Base-by-base conservation (phyloP, 2,797 vertebrate genomes). In the Mareca penelope region DNA sequence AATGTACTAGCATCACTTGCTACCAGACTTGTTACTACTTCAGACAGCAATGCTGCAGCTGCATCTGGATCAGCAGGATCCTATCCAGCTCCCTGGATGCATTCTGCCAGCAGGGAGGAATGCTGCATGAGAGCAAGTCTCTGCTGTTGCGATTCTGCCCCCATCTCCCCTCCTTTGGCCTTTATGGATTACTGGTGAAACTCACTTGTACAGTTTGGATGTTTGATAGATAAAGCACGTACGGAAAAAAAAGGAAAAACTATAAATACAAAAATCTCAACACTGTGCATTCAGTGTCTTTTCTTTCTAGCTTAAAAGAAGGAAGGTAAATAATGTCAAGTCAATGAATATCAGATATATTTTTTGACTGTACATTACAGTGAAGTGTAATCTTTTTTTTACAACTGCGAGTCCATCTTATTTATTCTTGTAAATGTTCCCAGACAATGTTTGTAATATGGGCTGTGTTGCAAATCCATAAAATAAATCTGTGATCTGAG, bases 361-460 rank as follows among this genome's bases (percentile, higher is more conserved):
- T 98, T 98, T 98, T 98, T 98, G 98, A 98, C 98, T 98, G 97
- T 98, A 98, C 98, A 98, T 98, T 98, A 98, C 97, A 98, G 97
- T 98, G 98, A 98, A 94, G 97, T 98, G 98, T 98, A 98, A 97
- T 97, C 97, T 98, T 97, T 97, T 97, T 98, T 98, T 98, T 98
- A 98, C 97, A 97, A 98, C 97, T 97, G 97, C 98, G 86, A 98
- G 98, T 98, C 97, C 98, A 98, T 98, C 98, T 98, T 98, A 98
- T 98, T 98, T 98, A 98, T 98, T 98, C 98, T 98, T 98, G 97
- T 98, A 98, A 98, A 98, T 98, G 98, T 98, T 97, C 97, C 97
- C 97, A 97, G 96, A 98, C 89, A 96, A 98, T 98, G 98, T 98
- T 98, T 98, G 98, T 98, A 98, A 97, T 98, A 98, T 98, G 98